phyloP scores from a whole-genome alignment of 2,797 vertebrate species.

The Discoglossus pictus region DNA sequence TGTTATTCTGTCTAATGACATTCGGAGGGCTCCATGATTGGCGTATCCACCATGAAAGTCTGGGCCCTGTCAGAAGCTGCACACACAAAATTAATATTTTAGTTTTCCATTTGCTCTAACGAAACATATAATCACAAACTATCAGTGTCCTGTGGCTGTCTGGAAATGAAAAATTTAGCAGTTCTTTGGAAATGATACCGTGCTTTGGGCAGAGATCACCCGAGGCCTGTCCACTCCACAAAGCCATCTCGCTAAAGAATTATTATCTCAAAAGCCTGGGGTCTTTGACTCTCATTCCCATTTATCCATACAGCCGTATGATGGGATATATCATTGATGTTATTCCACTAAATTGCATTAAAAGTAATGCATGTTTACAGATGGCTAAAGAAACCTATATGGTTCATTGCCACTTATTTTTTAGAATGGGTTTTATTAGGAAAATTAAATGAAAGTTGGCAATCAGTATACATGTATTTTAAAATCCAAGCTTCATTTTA shows the following conservation, averaged over 20 bases:
- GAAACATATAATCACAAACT: slow-evolving; percentile 62
- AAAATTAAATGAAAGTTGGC: background rate
- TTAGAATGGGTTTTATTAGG: too few relatives aligned
- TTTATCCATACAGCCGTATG: slow-evolving; percentile 34
- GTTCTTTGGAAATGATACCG: slow-evolving; percentile 47
- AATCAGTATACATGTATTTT: background rate
- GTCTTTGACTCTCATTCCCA: slow-evolving; percentile 36
- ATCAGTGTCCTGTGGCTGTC: slow-evolving; percentile 53
- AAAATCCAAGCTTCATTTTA: too few relatives aligned
- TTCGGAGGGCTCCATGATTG: slow-evolving; percentile 58
- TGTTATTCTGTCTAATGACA: slow-evolving; percentile 63
- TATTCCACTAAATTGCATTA: slow-evolving; percentile 42
- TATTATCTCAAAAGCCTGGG: slow-evolving; percentile 37
- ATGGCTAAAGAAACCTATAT: slow-evolving; percentile 20
- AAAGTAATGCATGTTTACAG: slow-evolving; percentile 34
- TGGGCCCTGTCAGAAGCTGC: slow-evolving; percentile 60
- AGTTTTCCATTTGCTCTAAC: slow-evolving; percentile 63
- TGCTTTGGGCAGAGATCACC: slow-evolving; percentile 53
- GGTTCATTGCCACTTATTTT: slow-evolving; percentile 8
- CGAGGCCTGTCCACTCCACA: slow-evolving; percentile 16
- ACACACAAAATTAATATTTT: slow-evolving; percentile 69
- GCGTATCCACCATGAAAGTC: slow-evolving; percentile 53
- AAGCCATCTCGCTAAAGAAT: slow-evolving; percentile 41
- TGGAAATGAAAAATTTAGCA: slow-evolving; percentile 54
- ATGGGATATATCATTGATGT: slow-evolving; percentile 28